These are phyloP conservation scores for Nycticorax nycticorax DNA, from an alignment of 2,113 vertebrate species.

Conservation along the genomic window DNA sequence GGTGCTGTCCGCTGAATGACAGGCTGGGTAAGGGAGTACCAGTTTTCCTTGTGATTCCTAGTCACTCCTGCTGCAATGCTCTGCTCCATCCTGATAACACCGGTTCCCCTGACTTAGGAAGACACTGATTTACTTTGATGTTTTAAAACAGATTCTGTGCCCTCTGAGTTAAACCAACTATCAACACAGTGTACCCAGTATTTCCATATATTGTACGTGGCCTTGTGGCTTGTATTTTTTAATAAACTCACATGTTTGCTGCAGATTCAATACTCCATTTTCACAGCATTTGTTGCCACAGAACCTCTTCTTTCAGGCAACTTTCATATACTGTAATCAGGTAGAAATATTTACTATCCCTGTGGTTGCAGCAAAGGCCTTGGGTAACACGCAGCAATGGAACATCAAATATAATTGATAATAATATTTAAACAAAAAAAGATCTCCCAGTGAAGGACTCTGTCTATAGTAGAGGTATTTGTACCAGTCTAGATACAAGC, in stretches of 20 bases:
- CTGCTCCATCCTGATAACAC: neutral
- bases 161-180: neutral
- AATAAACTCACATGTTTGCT: neutral
- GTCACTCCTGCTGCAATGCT: neutral
- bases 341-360: neutral
- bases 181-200: neutral
- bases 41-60: neutral
- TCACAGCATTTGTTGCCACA: neutral
- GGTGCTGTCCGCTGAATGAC: neutral
- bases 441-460: neutral
- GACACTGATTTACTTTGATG: neutral
- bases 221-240: neutral
- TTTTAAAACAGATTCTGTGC: neutral
- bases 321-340: neutral
- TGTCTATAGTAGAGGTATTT: neutral
- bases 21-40: neutral
- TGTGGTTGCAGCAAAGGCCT: neutral
- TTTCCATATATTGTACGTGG: accelerated
- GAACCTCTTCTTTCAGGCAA: neutral
- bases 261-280: neutral
- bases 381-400: neutral
- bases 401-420: neutral
- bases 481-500: neutral
- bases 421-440: neutral
- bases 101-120: neutral